These are phyloP conservation scores for Gila orcuttii DNA, from an alignment of 2,113 vertebrate genomes.

Conservation along the genomic window DNA sequence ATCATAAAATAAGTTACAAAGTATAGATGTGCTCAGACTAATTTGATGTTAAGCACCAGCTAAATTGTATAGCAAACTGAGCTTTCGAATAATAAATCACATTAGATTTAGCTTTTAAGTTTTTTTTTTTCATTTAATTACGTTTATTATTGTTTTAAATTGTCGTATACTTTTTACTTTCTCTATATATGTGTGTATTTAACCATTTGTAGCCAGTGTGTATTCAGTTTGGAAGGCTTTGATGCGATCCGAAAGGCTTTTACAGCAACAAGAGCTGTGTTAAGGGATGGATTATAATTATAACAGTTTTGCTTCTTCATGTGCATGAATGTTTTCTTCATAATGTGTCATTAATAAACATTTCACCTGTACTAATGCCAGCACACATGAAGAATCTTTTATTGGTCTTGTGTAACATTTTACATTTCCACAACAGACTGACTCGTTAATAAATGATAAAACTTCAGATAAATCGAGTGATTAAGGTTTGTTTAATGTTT, in stretches of 20 bases:
- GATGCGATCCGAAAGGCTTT: constrained; percentile 17
- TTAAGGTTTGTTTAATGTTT: neutral
- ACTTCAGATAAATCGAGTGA: neutral
- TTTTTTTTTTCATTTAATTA: neutral
- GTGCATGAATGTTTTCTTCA: constrained; percentile 48
- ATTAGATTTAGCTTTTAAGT: constrained; percentile 50
- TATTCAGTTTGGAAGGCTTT: constrained; percentile 26
- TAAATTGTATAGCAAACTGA: constrained; percentile 38
- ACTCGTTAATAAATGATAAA: neutral
- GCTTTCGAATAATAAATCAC: neutral
- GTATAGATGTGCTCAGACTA: neutral
- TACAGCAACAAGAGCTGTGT: neutral
- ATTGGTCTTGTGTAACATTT: neutral
- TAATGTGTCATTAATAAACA: constrained; percentile 52
- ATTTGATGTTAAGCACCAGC: constrained; percentile 28
- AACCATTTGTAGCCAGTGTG: constrained; percentile 42
- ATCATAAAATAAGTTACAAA: constrained; percentile 26
- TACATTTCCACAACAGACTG: neutral
- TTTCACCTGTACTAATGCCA: constrained; percentile 23
- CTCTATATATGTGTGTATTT: constrained; percentile 37
- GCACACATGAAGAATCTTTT: neutral
- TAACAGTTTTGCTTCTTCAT: constrained; percentile 17
- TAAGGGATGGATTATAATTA: neutral
- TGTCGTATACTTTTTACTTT: neutral
- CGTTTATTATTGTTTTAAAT: neutral